Base-by-base conservation (phyloP, 2,888 invertebrate genomes). In the Conistra vaccinii region DNA sequence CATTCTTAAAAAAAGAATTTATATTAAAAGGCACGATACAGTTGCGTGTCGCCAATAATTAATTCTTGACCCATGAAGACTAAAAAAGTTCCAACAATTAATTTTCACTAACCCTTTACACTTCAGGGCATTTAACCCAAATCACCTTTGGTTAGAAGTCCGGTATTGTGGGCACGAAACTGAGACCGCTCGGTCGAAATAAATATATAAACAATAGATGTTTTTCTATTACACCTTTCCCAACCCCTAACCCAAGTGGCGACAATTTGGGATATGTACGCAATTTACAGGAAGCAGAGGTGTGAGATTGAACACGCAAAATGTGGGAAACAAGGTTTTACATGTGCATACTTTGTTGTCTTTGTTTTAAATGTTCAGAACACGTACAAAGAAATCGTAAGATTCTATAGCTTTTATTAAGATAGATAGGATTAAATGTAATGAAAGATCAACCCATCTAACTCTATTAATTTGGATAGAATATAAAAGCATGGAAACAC, bases 221-320 rank as follows among this genome's bases (percentile, higher is more conserved):
- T 79, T 35, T 48, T 81, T 76, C 66, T 70, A 84, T 74, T 71
- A 80, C 73, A 73, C 29, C 61, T 62, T 6, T 32, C 32, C 60
- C 62, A 26, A 62, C 57, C 70, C 70, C 65, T 48, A 61, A 73
- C 55, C 55, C 20, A 39, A 79, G 62, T 69, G 77, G 55, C 26
- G 69, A 76, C 69, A 69, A 74, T 86, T 86, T 79, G 55, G 74
- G 32, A 69, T 78, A 81, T 76, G 78, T 71, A 35, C 32, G 73
- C 73, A 76, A 85, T 86, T 81, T 73, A 39, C 57, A 70, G 55
- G 71, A 79, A 77, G 39, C 69, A 61, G 39, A 76, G 67, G 83
- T 73, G 73, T 62, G 73, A 85, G 82, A 85, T 72, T 85, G 73
- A 79, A 82, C 76, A 71, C 65, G 48, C 69, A 73, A 69, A 76